Evolutionary conservation across 2,113 vertebrate species (phyloP), one percentile per base, ranked within the genome.

Genomic region (Pluvialis apricaria): DNA sequence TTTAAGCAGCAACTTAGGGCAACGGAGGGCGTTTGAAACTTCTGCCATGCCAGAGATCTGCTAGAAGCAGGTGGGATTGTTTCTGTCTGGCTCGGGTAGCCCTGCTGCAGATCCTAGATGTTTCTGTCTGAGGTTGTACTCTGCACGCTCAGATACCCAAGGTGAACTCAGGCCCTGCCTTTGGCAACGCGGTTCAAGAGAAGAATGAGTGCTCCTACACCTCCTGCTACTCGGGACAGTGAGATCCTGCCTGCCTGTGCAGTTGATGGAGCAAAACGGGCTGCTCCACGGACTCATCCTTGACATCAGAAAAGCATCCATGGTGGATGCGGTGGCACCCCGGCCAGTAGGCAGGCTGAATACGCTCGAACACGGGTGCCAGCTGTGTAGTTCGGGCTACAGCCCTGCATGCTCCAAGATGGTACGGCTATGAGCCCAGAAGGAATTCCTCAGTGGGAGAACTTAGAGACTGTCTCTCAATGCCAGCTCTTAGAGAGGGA

Each of bases 211-310:
- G 28, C 16, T 60, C 19, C 36, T 26, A 9, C 24, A 22, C 13
- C 62, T 58, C 16, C 38, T 82, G 60, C 66, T 40, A 2, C 34
- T 86, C 12, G 19, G 64, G 15, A 4, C 45, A 8, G 16, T 22
- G 42, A 36, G 16, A 14, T 21, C 45, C 45, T 6, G 47, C 15
- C 57, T 66, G 49, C 25, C 40, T 21, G 4, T 36, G 36, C 42
- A 57, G 76, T 8, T 3, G 2, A 7, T 3, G 20, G 87, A 42
- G 26, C 54, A 58, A 61, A 84, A 25, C 1, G 2, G 18, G 13
- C 62, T 36, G 13, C 45, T 79, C 49, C 0, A 0, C 13, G 36
- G 13, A 9, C 73, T 62, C 32, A 4, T 6, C 26, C 62, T 32
- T 70, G 64, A 20, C 29, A 36, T 40, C 20, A 45, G 40, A 49